Percentiles rank a stretch among this genome's conserved stretches.
Evolutionary conservation across 1,140 invertebrate species (phyloP).

Genomic region (Hypothenemus hampei): DNA sequence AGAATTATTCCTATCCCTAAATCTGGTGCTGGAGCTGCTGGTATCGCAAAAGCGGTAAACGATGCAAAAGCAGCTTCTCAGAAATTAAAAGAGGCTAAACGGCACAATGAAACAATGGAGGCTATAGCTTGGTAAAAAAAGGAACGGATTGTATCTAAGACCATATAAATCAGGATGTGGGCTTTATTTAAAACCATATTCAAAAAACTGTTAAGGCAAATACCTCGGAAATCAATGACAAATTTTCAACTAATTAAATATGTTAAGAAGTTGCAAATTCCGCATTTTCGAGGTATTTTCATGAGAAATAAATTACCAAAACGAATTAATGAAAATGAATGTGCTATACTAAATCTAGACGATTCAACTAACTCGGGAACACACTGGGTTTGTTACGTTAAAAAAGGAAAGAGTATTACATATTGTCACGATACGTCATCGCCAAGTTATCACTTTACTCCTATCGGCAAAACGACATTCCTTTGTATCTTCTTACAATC

Average conservation of each 20-base stretch:
- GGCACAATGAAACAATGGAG: too few relatives aligned
- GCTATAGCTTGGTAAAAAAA: too few relatives aligned
- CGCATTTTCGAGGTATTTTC: conserved; percentile 39
- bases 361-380: neutral
- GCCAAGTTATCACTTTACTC: too few relatives aligned
- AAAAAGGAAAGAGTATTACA: neutral
- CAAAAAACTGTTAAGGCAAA: conserved; percentile 15
- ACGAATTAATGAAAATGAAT: conserved; percentile 20
- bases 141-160: too few relatives aligned
- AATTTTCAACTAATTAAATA: conserved; percentile 34
- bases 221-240: conserved; percentile 21
- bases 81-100: too few relatives aligned
- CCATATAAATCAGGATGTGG: neutral
- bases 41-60: too few relatives aligned
- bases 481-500: too few relatives aligned
- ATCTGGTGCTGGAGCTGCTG: too few relatives aligned
- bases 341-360: conserved; percentile 39
- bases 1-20: too few relatives aligned
- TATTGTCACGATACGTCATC: too few relatives aligned
- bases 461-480: too few relatives aligned
- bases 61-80: too few relatives aligned
- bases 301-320: conserved; percentile 32
- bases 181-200: conserved; percentile 1
- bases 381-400: conserved; percentile 9
- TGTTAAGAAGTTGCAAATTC: conserved; percentile 29